phyloP scores from a whole-genome alignment of 2,797 vertebrate genomes.

The Aulostomus chinensis region DNA sequence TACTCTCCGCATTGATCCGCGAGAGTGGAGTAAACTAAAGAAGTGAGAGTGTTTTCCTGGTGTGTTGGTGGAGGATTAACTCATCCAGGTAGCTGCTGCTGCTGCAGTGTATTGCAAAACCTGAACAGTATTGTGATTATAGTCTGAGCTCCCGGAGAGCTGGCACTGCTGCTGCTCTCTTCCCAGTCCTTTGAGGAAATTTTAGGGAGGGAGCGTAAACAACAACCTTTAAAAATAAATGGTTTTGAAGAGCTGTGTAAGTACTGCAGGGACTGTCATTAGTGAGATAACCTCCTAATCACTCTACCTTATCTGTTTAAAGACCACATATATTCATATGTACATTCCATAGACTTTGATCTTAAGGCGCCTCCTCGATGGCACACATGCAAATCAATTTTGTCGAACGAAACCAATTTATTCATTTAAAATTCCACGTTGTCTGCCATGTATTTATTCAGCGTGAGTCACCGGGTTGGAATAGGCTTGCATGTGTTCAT shows the following conservation, averaged over 20 bases:
- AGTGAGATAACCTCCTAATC: no score
- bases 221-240: no score
- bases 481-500: slow-evolving; percentile 63
- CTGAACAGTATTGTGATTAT: slow-evolving; percentile 27
- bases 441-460: slow-evolving; percentile 14
- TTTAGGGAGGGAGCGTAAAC: not conserved
- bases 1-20: not conserved
- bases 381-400: not conserved
- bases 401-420: not conserved
- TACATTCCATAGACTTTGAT: not conserved
- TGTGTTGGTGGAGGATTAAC: slow-evolving; percentile 25
- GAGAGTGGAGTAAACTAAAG: not conserved
- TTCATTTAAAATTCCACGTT: slow-evolving; percentile 17
- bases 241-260: no score
- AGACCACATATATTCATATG: not conserved
- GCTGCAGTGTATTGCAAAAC: slow-evolving; percentile 30
- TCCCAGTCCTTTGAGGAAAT: slow-evolving; percentile 18
- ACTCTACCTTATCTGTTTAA: slow-evolving; percentile 4
- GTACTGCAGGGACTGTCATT: no score
- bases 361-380: no score
- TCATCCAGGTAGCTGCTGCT: slow-evolving; percentile 37
- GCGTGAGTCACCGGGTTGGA: slow-evolving; percentile 57
- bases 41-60: slow-evolving; percentile 9
- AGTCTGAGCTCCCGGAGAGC: slow-evolving; percentile 19
- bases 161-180: slow-evolving; percentile 6